Evolutionary conservation across 2,888 invertebrate genomes (phyloP).

Genomic region (Agrochola lychnidis): DNA sequence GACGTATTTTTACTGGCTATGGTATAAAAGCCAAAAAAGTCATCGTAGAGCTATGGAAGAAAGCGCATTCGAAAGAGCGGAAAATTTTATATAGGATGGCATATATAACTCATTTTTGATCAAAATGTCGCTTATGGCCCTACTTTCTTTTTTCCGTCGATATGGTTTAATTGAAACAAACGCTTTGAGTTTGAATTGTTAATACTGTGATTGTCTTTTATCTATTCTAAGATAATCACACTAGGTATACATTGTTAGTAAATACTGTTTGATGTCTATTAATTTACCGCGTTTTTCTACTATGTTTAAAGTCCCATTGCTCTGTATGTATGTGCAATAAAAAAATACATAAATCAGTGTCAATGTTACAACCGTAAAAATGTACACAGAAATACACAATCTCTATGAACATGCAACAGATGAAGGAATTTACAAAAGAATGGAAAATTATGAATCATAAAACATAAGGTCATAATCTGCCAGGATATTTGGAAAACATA

Average conservation of each 20-base stretch:
- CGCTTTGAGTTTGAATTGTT: background rate
- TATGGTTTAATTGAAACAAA: background rate
- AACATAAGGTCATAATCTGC: background rate
- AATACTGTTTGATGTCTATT: constrained; percentile 29
- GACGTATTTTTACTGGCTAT: no score
- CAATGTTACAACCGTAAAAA: constrained; percentile 25
- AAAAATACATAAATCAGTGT: constrained; percentile 48
- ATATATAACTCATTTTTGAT: no score
- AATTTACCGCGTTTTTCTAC: constrained; percentile 8
- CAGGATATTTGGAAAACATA: background rate
- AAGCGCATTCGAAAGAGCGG: no score
- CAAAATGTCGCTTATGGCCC: no score
- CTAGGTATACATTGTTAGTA: constrained; percentile 6
- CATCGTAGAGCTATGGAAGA: no score
- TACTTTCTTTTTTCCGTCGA: no score
- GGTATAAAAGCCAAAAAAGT: no score
- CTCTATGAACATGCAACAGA: constrained; percentile 32
- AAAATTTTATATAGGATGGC: no score
- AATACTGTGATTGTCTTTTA: background rate
- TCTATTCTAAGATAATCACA: background rate
- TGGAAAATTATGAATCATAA: background rate
- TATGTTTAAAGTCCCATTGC: background rate
- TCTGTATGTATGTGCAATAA: constrained; percentile 36
- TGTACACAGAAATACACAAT: constrained; percentile 42
- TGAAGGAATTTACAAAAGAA: constrained; percentile 24